phyloP scores from a whole-genome alignment of 1,140 invertebrate species.

The Philopotamus ludificatus region DNA sequence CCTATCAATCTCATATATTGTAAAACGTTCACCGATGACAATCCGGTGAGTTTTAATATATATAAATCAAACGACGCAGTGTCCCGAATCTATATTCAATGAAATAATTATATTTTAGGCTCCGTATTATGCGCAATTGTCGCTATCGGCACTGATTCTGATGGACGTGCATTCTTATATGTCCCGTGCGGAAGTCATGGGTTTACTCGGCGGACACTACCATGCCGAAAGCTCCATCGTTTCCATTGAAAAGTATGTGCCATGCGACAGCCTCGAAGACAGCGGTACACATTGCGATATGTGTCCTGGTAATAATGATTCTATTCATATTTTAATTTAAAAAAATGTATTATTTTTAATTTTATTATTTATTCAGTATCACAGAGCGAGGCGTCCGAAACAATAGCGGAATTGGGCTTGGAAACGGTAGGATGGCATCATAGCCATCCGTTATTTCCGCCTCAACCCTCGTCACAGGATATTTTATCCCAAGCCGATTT shows the following conservation, averaged over 20 bases:
- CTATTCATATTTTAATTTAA: constrained; percentile 16
- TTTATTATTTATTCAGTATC: constrained; percentile 45
- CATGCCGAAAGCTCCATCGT: constrained; percentile 55
- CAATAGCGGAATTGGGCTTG: constrained; percentile 41
- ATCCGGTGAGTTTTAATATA: constrained; percentile 48
- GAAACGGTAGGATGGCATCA: constrained; percentile 51
- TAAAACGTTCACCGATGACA: constrained; percentile 54
- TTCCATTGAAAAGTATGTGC: constrained; percentile 32
- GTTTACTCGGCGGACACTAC: constrained; percentile 63
- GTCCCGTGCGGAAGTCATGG: constrained; percentile 69
- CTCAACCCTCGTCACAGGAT: constrained; percentile 48
- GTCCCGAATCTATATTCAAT: background rate
- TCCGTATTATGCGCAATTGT: constrained; percentile 61
- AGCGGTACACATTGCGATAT: constrained; percentile 73
- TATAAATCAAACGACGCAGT: background rate
- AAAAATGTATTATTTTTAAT: background rate
- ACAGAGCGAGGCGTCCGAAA: constrained; percentile 46
- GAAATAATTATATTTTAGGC: constrained; percentile 52
- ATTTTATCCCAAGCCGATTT: constrained; percentile 47
- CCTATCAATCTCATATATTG: constrained; percentile 55
- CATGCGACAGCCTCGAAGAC: constrained; percentile 44
- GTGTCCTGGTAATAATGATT: constrained; percentile 61
- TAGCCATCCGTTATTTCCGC: constrained; percentile 51
- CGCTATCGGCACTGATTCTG: constrained; percentile 59
- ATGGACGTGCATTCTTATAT: constrained; percentile 72